Conservation (phyloP, 2,888 invertebrate genomes). For the Trileptium ribeirensis region DNA sequence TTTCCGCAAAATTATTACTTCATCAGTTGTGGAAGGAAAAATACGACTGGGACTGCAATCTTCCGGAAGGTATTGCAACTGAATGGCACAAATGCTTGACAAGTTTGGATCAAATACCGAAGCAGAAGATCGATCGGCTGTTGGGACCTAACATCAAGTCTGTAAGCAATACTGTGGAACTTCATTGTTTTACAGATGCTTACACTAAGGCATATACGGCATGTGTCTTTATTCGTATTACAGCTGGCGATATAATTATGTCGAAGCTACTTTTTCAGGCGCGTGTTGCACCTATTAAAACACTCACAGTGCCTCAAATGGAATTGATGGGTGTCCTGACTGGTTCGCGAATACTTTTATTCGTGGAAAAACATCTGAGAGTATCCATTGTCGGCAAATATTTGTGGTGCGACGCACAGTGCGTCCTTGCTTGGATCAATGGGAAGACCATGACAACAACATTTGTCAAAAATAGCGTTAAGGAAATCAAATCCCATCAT, state of each 20-base stretch:
- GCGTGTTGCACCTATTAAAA: background rate
- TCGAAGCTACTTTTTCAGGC: background rate
- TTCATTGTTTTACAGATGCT: background rate
- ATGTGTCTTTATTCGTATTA: background rate
- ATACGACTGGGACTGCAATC: conserved; percentile 37
- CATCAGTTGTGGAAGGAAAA: conserved; percentile 40
- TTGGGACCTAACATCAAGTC: background rate
- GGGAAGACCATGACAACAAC: no score
- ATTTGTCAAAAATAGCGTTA: no score
- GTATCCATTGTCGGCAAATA: background rate
- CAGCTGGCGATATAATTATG: no score
- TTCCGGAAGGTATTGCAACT: conserved; percentile 23
- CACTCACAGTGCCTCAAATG: background rate
- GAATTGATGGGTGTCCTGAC: background rate
- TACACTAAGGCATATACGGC: background rate
- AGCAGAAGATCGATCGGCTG: background rate
- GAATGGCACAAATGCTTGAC: background rate
- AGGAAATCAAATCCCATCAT: background rate
- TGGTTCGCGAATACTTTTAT: background rate
- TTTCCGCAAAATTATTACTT: conserved; percentile 36
- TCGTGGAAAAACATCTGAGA: background rate
- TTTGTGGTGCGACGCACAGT: background rate
- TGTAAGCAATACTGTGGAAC: background rate
- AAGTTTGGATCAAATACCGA: background rate
- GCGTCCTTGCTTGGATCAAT: background rate